Percentiles rank a stretch among this genome's conserved stretches.
These are phyloP conservation scores for Melanaphis sacchari DNA, from an alignment of 1,140 invertebrate genomes.

Conservation along the genomic window DNA sequence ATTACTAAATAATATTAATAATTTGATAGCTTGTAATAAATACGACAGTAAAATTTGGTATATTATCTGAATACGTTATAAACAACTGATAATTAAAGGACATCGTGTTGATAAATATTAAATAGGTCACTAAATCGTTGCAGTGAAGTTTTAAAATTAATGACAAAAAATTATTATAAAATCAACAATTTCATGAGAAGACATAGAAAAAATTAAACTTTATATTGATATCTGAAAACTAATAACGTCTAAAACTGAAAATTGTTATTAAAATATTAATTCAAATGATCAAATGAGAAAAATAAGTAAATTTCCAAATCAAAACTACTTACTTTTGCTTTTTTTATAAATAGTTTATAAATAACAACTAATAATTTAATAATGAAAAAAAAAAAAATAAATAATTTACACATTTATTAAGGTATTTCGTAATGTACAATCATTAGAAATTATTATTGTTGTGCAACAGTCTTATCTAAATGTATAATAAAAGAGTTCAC, in stretches of 20 bases:
- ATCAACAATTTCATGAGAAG: neutral
- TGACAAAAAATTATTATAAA: neutral
- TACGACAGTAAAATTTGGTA: no score
- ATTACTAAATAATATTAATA: neutral
- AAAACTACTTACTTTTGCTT: neutral
- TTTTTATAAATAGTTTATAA: neutral
- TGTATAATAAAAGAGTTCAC: neutral
- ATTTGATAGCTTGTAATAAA: neutral
- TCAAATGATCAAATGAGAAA: neutral
- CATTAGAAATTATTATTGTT: neutral
- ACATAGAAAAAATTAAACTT: neutral
- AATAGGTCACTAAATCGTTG: neutral
- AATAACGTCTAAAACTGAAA: neutral
- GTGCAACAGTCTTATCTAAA: neutral
- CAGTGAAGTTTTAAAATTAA: neutral
- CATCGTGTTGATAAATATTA: neutral
- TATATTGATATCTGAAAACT: neutral
- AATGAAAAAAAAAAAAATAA: neutral
- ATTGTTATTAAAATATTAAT: neutral
- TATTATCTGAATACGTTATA: neutral
- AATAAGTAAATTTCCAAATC: no score
- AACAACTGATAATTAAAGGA: neutral
- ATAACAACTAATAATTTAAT: no score
- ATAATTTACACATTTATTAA: neutral
- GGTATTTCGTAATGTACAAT: neutral